phyloP scores from a whole-genome alignment of 2,888 invertebrate genomes.

The Cantharis nigra region DNA sequence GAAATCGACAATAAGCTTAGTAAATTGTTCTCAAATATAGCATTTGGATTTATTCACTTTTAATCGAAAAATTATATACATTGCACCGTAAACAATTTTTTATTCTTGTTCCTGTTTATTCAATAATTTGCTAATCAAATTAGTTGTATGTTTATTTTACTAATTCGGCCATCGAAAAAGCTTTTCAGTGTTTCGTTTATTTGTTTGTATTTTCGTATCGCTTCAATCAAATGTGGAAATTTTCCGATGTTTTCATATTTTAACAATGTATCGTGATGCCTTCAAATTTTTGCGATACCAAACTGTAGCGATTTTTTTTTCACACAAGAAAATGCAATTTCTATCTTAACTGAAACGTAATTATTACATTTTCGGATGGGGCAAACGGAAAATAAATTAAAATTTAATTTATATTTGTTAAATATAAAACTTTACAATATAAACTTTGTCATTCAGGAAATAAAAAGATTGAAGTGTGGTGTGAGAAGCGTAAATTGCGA shows the following conservation, averaged over 20 bases:
- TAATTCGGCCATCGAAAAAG: not conserved
- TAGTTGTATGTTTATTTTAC: not conserved
- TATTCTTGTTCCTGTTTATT: not conserved
- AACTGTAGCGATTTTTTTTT: not conserved
- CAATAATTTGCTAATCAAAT: not conserved
- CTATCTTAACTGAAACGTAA: not conserved
- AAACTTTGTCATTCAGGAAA: not conserved
- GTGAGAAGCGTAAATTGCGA: constrained; percentile 20
- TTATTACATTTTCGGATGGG: not conserved
- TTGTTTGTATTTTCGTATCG: not conserved
- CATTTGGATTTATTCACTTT: not conserved
- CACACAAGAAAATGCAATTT: not conserved
- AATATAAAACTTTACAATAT: not conserved
- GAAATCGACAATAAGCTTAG: not conserved
- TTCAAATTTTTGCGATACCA: not conserved
- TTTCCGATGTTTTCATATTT: not conserved
- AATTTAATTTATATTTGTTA: not conserved
- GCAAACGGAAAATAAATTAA: not conserved
- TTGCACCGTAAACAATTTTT: not conserved
- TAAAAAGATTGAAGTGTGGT: not conserved
- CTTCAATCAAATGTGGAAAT: not conserved
- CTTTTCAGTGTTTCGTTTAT: not conserved
- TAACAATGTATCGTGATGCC: not conserved
- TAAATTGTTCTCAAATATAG: constrained; percentile 1
- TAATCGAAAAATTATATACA: not conserved